Conservation (phyloP, 2,888 invertebrate species). For the Caradrina kadenii region DNA sequence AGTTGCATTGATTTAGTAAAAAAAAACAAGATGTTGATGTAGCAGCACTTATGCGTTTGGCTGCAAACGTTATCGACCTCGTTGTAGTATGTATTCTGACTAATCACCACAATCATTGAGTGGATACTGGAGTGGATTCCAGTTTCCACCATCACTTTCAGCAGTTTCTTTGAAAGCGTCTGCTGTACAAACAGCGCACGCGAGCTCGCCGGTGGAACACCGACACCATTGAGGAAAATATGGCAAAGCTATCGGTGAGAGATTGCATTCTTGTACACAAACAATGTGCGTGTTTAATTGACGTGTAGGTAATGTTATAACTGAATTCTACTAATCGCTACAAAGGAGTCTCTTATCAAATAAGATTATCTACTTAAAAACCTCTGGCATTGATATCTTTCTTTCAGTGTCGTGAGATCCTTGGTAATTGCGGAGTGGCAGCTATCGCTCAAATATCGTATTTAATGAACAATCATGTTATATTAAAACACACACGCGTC, state of each 20-base stretch:
- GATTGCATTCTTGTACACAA: slow-evolving; percentile 43
- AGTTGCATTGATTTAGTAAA: slow-evolving; percentile 4
- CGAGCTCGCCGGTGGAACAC: not conserved
- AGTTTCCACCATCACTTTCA: not conserved
- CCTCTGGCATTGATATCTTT: slow-evolving; percentile 79
- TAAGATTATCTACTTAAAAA: slow-evolving; percentile 88
- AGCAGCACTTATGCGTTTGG: slow-evolving; percentile 17
- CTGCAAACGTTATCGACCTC: slow-evolving; percentile 19
- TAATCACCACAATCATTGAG: slow-evolving; percentile 30
- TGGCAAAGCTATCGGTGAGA: slow-evolving; percentile 19
- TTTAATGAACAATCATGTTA: slow-evolving; percentile 56
- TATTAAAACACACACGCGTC: slow-evolving; percentile 24
- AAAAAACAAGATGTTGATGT: slow-evolving; percentile 18
- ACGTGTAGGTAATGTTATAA: slow-evolving; percentile 65
- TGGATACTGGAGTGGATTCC: not conserved
- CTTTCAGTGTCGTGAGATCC: slow-evolving; percentile 81
- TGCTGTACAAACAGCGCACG: not conserved
- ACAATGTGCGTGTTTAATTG: slow-evolving; percentile 51
- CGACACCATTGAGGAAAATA: slow-evolving; percentile 30
- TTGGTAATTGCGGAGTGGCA: slow-evolving; percentile 69
- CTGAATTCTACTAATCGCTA: slow-evolving; percentile 82
- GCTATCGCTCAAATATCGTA: slow-evolving; percentile 49
- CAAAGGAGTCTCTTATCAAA: slow-evolving; percentile 82
- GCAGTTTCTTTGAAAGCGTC: slow-evolving; percentile 3
- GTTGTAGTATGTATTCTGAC: slow-evolving; percentile 27